A percentile compares a stretch with the other conserved stretches of the same genome.
phyloP scores from a whole-genome alignment of 2,888 invertebrate genomes.

The Agrochola litura region DNA sequence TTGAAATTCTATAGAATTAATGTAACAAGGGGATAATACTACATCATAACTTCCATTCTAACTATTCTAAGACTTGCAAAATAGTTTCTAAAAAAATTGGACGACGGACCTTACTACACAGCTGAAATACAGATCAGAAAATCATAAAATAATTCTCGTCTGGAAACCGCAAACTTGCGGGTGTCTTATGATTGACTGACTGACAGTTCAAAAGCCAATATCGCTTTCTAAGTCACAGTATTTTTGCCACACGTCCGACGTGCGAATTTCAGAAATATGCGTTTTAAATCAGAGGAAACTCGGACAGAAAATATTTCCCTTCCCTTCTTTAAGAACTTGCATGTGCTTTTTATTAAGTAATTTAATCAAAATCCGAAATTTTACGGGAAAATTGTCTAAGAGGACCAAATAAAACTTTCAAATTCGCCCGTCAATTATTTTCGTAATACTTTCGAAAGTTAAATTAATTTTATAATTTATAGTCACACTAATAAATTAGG shows the following conservation, averaged over 20 bases:
- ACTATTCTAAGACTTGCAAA: not conserved
- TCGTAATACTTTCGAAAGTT: slow-evolving; percentile 6
- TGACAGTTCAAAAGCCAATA: slow-evolving; percentile 7
- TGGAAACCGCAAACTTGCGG: not conserved
- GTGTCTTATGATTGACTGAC: not conserved
- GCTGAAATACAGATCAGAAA: not conserved
- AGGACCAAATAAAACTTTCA: not conserved
- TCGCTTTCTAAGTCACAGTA: not conserved
- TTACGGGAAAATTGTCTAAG: no score
- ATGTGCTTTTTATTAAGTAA: slow-evolving; percentile 13
- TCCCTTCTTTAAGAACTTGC: not conserved
- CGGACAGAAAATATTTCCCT: not conserved
- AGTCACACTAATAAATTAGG: slow-evolving; percentile 11
- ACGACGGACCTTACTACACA: not conserved
- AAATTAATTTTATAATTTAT: slow-evolving; percentile 10
- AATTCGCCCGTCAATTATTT: not conserved
- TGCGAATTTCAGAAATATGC: not conserved
- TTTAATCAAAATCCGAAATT: not conserved
- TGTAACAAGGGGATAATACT: no score
- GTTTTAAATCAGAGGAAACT: not conserved
- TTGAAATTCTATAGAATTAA: no score
- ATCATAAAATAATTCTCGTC: not conserved
- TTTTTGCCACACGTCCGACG: slow-evolving; percentile 4
- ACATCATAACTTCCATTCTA: not conserved
- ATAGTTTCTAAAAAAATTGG: not conserved